Base-by-base conservation (phyloP, 2,797 vertebrate species). In the Clarias pachynema region DNA sequence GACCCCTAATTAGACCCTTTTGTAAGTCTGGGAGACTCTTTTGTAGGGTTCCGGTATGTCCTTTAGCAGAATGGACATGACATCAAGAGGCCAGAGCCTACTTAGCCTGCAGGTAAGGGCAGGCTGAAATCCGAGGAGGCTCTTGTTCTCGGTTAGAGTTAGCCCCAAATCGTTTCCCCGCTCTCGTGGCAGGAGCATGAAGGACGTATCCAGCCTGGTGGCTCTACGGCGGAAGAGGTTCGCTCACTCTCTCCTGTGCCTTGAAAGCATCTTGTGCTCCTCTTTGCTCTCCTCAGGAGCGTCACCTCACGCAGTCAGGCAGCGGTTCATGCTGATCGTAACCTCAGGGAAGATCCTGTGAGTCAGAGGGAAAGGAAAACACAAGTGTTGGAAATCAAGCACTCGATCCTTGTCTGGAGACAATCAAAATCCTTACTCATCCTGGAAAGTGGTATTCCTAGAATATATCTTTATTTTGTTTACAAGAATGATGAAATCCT, bases 41-140 rank as follows among this genome's bases (percentile, higher is more conserved):
- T 92, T 91, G 92, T 90, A 90, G 91, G 93, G 95, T 92, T 96
- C 95, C 93, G 93, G 92, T 89, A 92, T 95, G 87, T 81, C 89
- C 83, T 95, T 95, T 93, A 91, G 93, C 95, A 95, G 93, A 90
- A 90, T 92, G 95, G 95, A 97, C 96, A 97, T 98, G 96, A 93
- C 96, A 94, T 92, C 95, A 94, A 95, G 94, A 93, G 94, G 92
- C 93, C 93, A 91, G 93, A 94, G 92, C 93, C 94, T 93, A 94
- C 92, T 90, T 93, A 91, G 93, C 92, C 93, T 92, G 90, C 91
- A 74, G 85, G 87, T 91, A 91, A 83, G 90, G 89, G 90, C 90
- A 89, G 91, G 92, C 93, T 93, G 93, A 93, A 86, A 92, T 93
- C 93, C 92, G 95, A 92, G 91, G 93, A 90, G 92, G 91, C 91